These are phyloP conservation scores for Paramisgurnus dabryanus DNA, from an alignment of 2,113 vertebrate genomes.

Conservation along the genomic window DNA sequence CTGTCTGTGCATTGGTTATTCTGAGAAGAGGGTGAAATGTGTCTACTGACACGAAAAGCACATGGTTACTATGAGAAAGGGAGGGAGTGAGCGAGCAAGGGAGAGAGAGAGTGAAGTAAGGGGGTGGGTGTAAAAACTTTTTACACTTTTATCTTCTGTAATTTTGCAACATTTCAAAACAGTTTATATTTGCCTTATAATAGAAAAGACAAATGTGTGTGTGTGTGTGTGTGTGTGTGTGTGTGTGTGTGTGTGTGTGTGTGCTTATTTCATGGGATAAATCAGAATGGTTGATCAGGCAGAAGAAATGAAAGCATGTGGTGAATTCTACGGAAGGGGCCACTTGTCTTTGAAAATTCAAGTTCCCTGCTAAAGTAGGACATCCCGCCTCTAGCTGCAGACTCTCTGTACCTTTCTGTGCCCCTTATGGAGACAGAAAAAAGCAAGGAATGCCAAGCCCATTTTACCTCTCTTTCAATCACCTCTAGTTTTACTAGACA, in stretches of 20 bases:
- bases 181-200: too few species aligned
- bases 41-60: conserved; percentile 49
- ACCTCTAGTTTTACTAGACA: conserved; percentile 73
- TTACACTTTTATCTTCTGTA: conserved; percentile 1
- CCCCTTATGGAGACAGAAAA: conserved; percentile 54
- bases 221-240: conserved; percentile 22
- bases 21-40: conserved; percentile 50
- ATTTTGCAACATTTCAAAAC: too few species aligned
- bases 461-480: conserved; percentile 63
- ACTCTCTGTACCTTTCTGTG: conserved; percentile 33
- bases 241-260: conserved; percentile 28
- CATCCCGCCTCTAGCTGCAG: conserved; percentile 40
- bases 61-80: conserved; percentile 47
- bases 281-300: conserved; percentile 55
- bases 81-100: conserved; percentile 24
- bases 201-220: neutral
- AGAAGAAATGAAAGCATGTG: conserved; percentile 62
- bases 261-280: conserved; percentile 40
- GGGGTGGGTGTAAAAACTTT: conserved; percentile 20
- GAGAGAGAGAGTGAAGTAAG: neutral
- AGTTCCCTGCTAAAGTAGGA: conserved; percentile 63
- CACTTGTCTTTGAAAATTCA: conserved; percentile 53
- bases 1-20: conserved; percentile 50
- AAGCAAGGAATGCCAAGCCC: conserved; percentile 70
- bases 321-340: conserved; percentile 60